Percentiles rank a stretch among this genome's conserved stretches.
Conservation (phyloP, 2,888 invertebrate genomes). For the Uloborus plumipes region DNA sequence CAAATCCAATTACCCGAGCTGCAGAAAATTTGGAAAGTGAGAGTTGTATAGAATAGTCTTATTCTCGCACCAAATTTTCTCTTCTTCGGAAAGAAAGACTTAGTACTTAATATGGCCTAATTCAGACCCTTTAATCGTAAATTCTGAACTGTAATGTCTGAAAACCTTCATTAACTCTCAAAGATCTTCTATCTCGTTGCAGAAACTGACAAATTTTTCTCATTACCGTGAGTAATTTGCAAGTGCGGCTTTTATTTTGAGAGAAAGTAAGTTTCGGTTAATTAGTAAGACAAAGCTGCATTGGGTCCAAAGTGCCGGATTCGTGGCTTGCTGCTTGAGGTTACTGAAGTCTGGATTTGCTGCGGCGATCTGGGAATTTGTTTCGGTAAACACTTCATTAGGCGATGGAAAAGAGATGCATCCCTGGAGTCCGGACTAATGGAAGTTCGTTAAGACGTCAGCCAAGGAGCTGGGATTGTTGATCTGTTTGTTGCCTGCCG, state of each 20-base stretch:
- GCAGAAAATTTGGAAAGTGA: too few species aligned
- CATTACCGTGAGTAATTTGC: slow-evolving; percentile 63
- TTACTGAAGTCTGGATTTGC: slow-evolving; percentile 61
- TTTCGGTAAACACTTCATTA: slow-evolving; percentile 65
- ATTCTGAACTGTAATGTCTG: slow-evolving; percentile 49
- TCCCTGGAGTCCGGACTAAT: slow-evolving; percentile 57
- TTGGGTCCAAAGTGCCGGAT: slow-evolving; percentile 29
- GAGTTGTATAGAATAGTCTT: slow-evolving; percentile 3
- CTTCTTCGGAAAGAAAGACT: slow-evolving; percentile 28
- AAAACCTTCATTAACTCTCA: slow-evolving; percentile 61
- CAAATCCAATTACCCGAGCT: too few species aligned
- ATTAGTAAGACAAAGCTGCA: slow-evolving; percentile 58
- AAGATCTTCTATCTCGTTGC: slow-evolving; percentile 57
- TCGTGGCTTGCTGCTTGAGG: slow-evolving; percentile 55
- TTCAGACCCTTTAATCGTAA: slow-evolving; percentile 57
- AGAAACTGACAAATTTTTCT: slow-evolving; percentile 64
- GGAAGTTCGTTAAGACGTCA: slow-evolving; percentile 62
- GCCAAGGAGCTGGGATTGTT: slow-evolving; percentile 54
- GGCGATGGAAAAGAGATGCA: slow-evolving; percentile 65
- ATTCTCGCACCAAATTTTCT: slow-evolving; percentile 43
- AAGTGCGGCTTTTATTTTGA: slow-evolving; percentile 63
- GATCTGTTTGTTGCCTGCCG: slow-evolving; percentile 63
- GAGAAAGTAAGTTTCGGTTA: slow-evolving; percentile 63
- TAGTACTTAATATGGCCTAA: slow-evolving; percentile 60
- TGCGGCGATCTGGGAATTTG: slow-evolving; percentile 64